A percentile compares a stretch with the other conserved stretches of the same genome.
Evolutionary conservation across 1,140 invertebrate species (phyloP).

Genomic region (Procambarus virginalis): DNA sequence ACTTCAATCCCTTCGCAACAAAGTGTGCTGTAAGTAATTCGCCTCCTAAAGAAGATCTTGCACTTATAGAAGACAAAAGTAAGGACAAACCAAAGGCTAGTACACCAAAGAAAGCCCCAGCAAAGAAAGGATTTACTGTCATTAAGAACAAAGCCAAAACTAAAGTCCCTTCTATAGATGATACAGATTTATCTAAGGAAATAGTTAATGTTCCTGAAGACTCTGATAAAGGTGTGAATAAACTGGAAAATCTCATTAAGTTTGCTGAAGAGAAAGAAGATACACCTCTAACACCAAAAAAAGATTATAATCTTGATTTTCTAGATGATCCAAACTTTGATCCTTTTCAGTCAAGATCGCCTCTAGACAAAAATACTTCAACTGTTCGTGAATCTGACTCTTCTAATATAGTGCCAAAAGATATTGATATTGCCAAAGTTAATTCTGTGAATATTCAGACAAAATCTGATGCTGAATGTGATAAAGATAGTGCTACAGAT

Average conservation of each 20-base stretch:
- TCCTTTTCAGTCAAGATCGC: conserved; percentile 48
- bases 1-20: conserved; percentile 62
- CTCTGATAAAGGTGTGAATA: not conserved
- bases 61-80: conserved; percentile 2
- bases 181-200: not conserved
- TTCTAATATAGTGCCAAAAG: not conserved
- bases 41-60: conserved; percentile 39
- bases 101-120: conserved; percentile 23
- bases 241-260: not conserved
- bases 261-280: conserved; percentile 42
- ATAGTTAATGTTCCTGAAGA: not conserved
- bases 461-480: not conserved
- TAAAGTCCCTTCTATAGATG: not conserved
- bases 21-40: conserved; percentile 63
- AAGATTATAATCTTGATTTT: conserved; percentile 68
- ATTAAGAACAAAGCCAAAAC: conserved; percentile 33
- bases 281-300: conserved; percentile 24
- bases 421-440: not conserved
- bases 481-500: not conserved
- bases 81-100: conserved; percentile 20
- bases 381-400: not conserved
- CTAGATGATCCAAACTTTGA: conserved; percentile 67
- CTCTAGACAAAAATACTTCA: not conserved
- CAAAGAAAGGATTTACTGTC: conserved; percentile 52
- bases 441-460: not conserved